Evolutionary conservation across 2,113 vertebrate genomes (phyloP), one percentile per base, ranked within the genome.

Genomic region (Typhlomys cinereus): DNA sequence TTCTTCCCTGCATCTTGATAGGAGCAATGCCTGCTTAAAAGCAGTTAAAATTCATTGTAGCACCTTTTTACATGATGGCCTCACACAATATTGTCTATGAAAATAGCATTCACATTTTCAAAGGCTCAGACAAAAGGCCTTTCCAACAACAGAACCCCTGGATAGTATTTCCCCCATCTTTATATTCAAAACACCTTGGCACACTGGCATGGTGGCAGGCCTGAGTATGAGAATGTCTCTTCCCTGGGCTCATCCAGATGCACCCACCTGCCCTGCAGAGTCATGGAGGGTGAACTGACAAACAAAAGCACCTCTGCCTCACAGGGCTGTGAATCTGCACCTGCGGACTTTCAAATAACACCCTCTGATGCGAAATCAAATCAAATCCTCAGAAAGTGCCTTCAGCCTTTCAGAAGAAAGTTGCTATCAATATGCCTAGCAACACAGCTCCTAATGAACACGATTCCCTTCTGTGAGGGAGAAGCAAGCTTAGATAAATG

Each of bases 31-130:
- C 90, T 85, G 64, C 52, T 94, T 95, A 93, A 92, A 87, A 62
- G 91, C 91, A 78, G 62, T 94, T 96, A 91, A 94, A 96, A 91
- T 91, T 94, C 96, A 96, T 71, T 81, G 64, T 78, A 92, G 74
- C 39, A 70, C 13, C 36, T 94, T 94, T 93, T 96, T 91, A 93
- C 88, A 93, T 50, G 25, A 62, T 18, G 94, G 46, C 27, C 57
- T 54, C 75, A 84, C 14, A 75, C 23, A 85, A 73, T 48, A 91
- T 52, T 66, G 82, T 93, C 91, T 81, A 89, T 44, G 41, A 92
- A 96, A 95, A 95, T 44, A 92, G 79, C 70, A 92, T 74, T 94
- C 84, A 80, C 75, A 82, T 96, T 90, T 91, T 27, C 89, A 95
- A 84, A 88, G 59, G 90, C 71, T 76, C 92, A 94, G 70, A 80